phyloP scores from a whole-genome alignment of 2,113 vertebrate species.

The Cynopterus brachyotis region DNA sequence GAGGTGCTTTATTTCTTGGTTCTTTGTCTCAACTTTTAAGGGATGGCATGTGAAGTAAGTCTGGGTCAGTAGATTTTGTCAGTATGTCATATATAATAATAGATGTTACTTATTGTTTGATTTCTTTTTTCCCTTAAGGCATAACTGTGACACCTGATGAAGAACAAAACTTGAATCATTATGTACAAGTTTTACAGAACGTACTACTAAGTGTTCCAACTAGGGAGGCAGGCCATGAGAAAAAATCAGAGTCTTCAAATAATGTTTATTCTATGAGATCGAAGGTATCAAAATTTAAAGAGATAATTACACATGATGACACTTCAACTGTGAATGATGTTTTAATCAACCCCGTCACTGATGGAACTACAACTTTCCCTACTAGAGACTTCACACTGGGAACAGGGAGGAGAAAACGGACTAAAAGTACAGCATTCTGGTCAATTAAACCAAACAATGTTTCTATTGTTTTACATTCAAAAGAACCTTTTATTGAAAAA shows the following conservation, averaged over 20 bases:
- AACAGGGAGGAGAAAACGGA: not conserved
- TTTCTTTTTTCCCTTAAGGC: slow-evolving; percentile 37
- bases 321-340: not conserved
- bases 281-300: not conserved
- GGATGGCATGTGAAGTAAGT: not conserved
- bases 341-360: not conserved
- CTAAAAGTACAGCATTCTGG: not conserved
- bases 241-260: not conserved
- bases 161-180: slow-evolving; percentile 74
- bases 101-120: slow-evolving; percentile 9
- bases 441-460: not conserved
- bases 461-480: slow-evolving; percentile 37
- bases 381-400: not conserved
- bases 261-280: not conserved
- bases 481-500: slow-evolving; percentile 46
- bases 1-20: not conserved
- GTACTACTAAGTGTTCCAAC: slow-evolving; percentile 39
- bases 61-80: slow-evolving; percentile 8
- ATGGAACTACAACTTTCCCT: not conserved
- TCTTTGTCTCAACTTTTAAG: slow-evolving; percentile 7
- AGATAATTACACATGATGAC: not conserved
- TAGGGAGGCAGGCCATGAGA: not conserved
- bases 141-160: slow-evolving; percentile 63
- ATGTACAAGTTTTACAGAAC: slow-evolving; percentile 70
- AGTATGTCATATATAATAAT: not conserved